A percentile compares a stretch with the other conserved stretches of the same genome.
These are phyloP conservation scores for Drosophila barbarae DNA, from an alignment of 2,888 invertebrate species.

Conservation along the genomic window DNA sequence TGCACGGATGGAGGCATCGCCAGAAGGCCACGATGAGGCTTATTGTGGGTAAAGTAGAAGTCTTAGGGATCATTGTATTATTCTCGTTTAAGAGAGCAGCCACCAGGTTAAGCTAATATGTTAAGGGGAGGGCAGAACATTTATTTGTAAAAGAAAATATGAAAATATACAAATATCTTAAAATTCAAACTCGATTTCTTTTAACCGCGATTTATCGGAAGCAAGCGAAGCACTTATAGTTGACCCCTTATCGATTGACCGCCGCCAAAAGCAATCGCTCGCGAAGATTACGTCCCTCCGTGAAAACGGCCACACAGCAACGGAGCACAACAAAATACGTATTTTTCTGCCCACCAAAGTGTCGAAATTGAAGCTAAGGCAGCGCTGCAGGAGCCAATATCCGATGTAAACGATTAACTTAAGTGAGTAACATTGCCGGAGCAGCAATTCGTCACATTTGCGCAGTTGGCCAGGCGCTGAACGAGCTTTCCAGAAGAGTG, in stretches of 20 bases:
- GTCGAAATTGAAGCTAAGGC: constrained; percentile 13
- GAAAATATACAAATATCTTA: neutral
- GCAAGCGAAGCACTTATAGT: no score
- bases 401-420: constrained; percentile 29
- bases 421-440: constrained; percentile 30
- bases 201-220: neutral
- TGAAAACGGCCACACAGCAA: constrained; percentile 12
- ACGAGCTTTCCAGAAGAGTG: constrained; percentile 9
- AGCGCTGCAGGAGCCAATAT: constrained; percentile 9
- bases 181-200: neutral
- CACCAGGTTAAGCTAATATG: constrained; percentile 3
- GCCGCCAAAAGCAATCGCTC: neutral
- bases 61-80: constrained; percentile 39
- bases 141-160: neutral
- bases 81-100: constrained; percentile 14
- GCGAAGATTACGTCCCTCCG: neutral
- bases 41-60: neutral
- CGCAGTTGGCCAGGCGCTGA: constrained; percentile 37
- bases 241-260: neutral
- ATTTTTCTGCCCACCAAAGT: constrained; percentile 25
- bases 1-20: constrained; percentile 76
- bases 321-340: constrained; percentile 29
- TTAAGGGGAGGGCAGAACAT: constrained; percentile 16
- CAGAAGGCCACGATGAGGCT: constrained; percentile 45
- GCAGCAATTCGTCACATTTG: constrained; percentile 10